Conservation (phyloP, 2,797 vertebrate species). For the Uromys caudimaculatus region DNA sequence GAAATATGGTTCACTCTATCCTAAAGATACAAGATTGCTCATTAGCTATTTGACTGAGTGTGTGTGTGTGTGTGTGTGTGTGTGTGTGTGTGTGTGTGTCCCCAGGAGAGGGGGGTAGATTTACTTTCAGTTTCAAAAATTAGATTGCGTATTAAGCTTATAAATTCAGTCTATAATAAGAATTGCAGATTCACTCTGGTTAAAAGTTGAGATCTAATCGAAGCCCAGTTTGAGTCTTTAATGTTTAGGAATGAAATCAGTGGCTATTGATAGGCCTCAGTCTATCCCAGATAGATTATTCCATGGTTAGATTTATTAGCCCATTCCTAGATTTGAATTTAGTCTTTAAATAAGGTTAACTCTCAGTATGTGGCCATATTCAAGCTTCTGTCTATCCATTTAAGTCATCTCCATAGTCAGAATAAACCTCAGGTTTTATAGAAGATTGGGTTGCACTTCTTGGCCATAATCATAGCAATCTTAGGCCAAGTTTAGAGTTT, state of each 20-base stretch:
- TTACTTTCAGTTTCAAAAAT: constrained; percentile 63
- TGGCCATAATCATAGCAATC: constrained; percentile 56
- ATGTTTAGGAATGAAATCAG: constrained; percentile 3
- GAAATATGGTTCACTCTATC: neutral
- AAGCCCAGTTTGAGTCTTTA: constrained; percentile 1
- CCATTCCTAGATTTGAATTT: constrained; percentile 43
- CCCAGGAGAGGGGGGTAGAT: neutral
- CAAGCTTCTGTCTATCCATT: constrained; percentile 49
- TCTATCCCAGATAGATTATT: neutral
- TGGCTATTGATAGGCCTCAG: neutral
- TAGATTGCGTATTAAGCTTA: constrained; percentile 31
- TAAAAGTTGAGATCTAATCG: neutral
- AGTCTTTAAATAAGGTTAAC: constrained; percentile 56
- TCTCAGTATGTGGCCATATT: constrained; percentile 14
- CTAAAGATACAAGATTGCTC: constrained; percentile 7
- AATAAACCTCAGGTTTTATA: constrained; percentile 65
- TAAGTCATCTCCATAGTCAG: constrained; percentile 40
- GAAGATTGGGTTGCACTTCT: constrained; percentile 71
- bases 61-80: neutral
- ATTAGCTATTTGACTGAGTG: constrained; percentile 5
- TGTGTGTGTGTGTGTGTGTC: neutral
- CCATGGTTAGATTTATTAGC: constrained; percentile 9
- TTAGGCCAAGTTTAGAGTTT: constrained; percentile 58
- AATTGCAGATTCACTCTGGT: constrained; percentile 45
- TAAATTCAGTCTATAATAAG: constrained; percentile 7